Conservation (phyloP, 2,888 invertebrate species). For the Macrostomum cliftonense region DNA sequence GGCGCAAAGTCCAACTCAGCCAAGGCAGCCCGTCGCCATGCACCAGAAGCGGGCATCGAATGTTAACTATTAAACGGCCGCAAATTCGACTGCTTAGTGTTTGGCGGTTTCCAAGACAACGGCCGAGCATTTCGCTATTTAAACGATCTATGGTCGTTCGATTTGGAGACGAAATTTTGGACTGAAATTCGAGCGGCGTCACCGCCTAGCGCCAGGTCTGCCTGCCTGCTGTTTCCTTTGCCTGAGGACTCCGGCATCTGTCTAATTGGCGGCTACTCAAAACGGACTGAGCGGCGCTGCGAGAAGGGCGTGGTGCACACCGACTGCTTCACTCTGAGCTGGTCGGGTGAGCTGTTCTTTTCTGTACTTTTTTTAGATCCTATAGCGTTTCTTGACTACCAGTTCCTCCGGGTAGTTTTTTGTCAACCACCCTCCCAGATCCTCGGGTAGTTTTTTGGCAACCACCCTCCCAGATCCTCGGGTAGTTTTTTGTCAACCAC, state of each 20-base stretch:
- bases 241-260: conserved; percentile 44
- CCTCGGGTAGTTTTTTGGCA: no score
- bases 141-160: conserved; percentile 65
- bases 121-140: conserved; percentile 60
- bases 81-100: conserved; percentile 62
- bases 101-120: conserved; percentile 81
- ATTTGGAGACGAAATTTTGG: conserved; percentile 61
- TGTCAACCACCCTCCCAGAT: no score
- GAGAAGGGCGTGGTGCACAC: conserved; percentile 53
- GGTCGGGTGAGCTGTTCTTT: conserved; percentile 44
- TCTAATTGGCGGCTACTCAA: conserved; percentile 59
- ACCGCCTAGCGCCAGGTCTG: conserved; percentile 12
- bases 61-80: conserved; percentile 46
- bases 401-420: no score
- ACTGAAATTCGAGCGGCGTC: conserved; percentile 46
- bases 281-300: conserved; percentile 53
- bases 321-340: conserved; percentile 50
- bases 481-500: no score
- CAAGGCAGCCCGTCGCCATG: conserved; percentile 44
- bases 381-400: no score
- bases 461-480: no score
- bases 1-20: not conserved
- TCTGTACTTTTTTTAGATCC: no score
- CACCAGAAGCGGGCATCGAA: conserved; percentile 69
- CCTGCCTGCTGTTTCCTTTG: conserved; percentile 10